Base-by-base conservation (phyloP, 2,797 vertebrate species). In the Muscicapa striata region DNA sequence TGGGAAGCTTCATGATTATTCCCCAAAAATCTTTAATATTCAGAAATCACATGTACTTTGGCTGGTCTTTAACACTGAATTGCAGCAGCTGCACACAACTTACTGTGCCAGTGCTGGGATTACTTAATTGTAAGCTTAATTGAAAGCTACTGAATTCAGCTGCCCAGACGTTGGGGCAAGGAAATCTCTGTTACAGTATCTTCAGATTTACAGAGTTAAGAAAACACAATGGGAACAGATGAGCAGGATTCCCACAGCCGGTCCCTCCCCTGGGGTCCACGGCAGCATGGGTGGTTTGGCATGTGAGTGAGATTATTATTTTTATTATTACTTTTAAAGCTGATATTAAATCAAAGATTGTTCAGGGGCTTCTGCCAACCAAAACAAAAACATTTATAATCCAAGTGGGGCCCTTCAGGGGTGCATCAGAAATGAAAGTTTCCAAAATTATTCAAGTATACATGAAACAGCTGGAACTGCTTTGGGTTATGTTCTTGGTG, bases 381-480 rank as follows among this genome's bases (percentile, higher is more conserved):
- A 45, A 96, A 96, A 93, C 88, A 95, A 87, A 94, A 95, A 90
- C 88, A 93, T 92, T 83, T 84, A 64, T 78, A 82, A 48, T 84
- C 36, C 45, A 77, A 91, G 70, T 6, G 89, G 74, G 85, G 85
- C 87, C 90, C 87, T 84, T 93, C 64, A 73, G 89, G 91, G 80
- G 58, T 93, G 87, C 15, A 2, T 91, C 89, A 95, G 68, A 83
- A 95, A 91, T 55, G 67, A 86, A 93, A 89, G 90, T 94, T 95
- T 92, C 79, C 81, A 80, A 63, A 86, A 91, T 96, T 74, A 87
- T 70, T 97, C 72, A 92, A 95, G 89, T 84, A 46, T 84, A 95
- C 77, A 73, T 84, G 90, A 92, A 96, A 80, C 95, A 95, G 96
- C 96, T 97, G 95, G 95, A 95, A 88, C 34, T 68, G 95, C 94